Evolutionary conservation across 2,888 invertebrate genomes (phyloP).

Genomic region (Cylindroiulus punctatus): DNA sequence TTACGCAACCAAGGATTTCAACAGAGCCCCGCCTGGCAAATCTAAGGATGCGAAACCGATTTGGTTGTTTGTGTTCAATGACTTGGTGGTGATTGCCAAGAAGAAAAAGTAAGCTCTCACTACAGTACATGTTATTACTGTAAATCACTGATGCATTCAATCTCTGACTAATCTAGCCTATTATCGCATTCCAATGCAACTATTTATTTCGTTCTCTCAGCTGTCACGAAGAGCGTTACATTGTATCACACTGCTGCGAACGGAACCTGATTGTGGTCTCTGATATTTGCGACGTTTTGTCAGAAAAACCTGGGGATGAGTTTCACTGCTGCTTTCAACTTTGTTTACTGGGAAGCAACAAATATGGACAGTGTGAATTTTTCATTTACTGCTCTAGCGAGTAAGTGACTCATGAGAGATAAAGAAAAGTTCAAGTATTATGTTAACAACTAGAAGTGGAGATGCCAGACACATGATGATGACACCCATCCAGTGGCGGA

Average conservation of each 20-base stretch:
- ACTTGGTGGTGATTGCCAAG: slow-evolving; percentile 52
- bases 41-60: neutral
- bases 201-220: neutral
- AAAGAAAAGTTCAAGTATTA: too few species aligned
- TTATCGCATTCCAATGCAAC: neutral
- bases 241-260: slow-evolving; percentile 43
- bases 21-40: neutral
- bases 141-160: neutral
- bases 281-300: neutral
- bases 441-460: too few species aligned
- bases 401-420: neutral
- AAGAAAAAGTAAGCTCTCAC: slow-evolving; percentile 48
- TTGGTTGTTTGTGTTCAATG: slow-evolving; percentile 52
- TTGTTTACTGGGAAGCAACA: slow-evolving; percentile 47
- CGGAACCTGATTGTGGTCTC: slow-evolving; percentile 40
- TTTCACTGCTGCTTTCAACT: slow-evolving; percentile 48
- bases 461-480: too few species aligned
- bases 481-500: too few species aligned
- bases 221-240: slow-evolving; percentile 47
- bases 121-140: neutral
- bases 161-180: neutral
- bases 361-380: slow-evolving; percentile 31
- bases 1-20: slow-evolving; percentile 40
- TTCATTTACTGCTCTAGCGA: slow-evolving; percentile 19
- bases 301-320: neutral